Conservation (phyloP, 2,888 invertebrate genomes). For the Acleris laterana region DNA sequence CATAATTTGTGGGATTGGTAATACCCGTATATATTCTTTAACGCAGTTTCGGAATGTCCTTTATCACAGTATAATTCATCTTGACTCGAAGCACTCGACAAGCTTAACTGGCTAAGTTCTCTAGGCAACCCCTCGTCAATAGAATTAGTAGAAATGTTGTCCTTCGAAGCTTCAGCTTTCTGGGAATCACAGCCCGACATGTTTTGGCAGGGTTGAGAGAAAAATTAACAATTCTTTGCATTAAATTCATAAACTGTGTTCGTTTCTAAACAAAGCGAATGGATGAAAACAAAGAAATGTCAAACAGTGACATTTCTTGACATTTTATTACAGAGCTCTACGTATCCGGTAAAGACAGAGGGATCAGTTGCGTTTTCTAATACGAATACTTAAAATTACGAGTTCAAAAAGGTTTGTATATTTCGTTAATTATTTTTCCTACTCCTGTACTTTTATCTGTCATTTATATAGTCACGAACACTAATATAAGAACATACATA, state of each 20-base stretch:
- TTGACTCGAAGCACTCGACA: constrained; percentile 88
- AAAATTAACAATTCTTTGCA: constrained; percentile 17
- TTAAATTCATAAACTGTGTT: constrained; percentile 19
- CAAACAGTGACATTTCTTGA: no score
- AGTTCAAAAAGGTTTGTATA: no score
- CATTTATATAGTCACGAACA: no score
- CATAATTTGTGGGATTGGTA: constrained; percentile 92
- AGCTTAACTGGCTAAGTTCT: constrained; percentile 87
- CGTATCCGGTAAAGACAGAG: not conserved
- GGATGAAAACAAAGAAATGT: constrained; percentile 62
- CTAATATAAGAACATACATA: no score
- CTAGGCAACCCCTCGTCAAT: constrained; percentile 85
- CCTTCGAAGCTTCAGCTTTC: constrained; percentile 71
- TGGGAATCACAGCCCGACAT: constrained; percentile 76
- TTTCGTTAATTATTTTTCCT: no score
- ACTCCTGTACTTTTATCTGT: no score
- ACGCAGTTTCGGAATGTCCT: constrained; percentile 92
- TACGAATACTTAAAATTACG: no score
- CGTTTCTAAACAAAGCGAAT: constrained; percentile 43
- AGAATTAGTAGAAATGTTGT: constrained; percentile 79
- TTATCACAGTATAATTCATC: constrained; percentile 91
- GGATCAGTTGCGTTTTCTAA: no score
- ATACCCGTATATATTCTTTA: constrained; percentile 93
- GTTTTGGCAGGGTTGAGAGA: constrained; percentile 42
- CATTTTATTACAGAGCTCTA: constrained; percentile 3